Evolutionary conservation across 2,113 vertebrate genomes (phyloP).

Genomic region (Sturnira hondurensis): DNA sequence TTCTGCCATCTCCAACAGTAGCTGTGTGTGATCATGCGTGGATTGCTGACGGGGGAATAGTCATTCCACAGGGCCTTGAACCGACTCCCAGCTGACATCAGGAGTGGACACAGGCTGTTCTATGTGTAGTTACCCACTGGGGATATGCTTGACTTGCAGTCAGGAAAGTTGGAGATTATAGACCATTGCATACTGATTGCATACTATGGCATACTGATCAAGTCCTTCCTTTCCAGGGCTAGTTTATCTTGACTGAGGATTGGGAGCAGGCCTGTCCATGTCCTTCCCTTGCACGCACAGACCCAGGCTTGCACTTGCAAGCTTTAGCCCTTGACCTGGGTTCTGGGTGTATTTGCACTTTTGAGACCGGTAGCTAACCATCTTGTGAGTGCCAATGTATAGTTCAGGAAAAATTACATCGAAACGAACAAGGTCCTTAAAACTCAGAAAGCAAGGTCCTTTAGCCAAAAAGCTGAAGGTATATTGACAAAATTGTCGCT

Average conservation of each 20-base stretch:
- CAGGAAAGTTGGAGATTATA: background rate
- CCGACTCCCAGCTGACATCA: background rate
- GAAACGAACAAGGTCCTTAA: slow-evolving; percentile 42
- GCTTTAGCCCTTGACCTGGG: slow-evolving; percentile 57
- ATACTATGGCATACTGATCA: no score
- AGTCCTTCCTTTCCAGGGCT: slow-evolving; percentile 9
- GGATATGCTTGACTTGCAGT: background rate
- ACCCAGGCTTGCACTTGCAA: background rate
- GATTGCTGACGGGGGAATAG: background rate
- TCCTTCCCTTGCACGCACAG: background rate
- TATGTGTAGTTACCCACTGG: background rate
- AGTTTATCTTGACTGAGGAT: background rate
- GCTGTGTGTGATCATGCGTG: background rate
- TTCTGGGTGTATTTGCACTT: slow-evolving; percentile 75
- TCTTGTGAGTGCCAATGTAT: slow-evolving; percentile 71
- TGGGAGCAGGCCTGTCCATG: background rate
- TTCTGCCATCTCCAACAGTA: background rate
- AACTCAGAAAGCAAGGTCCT: slow-evolving; percentile 19
- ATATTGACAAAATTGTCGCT: background rate
- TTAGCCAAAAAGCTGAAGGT: slow-evolving; percentile 2
- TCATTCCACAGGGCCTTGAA: background rate
- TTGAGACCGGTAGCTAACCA: slow-evolving; percentile 70
- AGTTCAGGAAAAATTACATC: slow-evolving; percentile 12
- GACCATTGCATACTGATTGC: background rate
- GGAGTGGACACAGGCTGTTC: background rate